Evolutionary conservation across 2,113 vertebrate species (phyloP).

Genomic region (Pongo abelii): DNA sequence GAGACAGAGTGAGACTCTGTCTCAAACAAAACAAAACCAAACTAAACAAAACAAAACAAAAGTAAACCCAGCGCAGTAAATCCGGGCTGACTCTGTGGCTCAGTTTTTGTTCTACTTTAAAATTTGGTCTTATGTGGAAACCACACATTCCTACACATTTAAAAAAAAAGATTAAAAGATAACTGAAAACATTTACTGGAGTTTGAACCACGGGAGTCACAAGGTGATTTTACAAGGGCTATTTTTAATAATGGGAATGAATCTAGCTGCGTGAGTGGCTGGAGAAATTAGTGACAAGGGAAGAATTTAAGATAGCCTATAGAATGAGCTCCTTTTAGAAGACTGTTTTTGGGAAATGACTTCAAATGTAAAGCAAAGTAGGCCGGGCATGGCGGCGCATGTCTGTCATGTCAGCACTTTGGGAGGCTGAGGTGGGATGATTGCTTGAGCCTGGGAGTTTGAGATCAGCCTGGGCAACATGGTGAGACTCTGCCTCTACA

Average conservation of each 20-base stretch:
- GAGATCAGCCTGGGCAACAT: no score
- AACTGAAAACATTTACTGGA: not conserved
- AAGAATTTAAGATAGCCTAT: not conserved
- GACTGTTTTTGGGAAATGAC: not conserved
- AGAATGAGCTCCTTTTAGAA: not conserved
- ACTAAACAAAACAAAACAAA: not conserved
- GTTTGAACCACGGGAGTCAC: not conserved
- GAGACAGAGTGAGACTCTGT: no score
- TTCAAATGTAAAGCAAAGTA: not conserved
- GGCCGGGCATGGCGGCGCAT: accelerated
- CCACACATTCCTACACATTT: no score
- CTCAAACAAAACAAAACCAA: no score
- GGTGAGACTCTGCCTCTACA: no score
- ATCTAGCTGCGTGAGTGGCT: no score
- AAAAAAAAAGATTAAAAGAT: not conserved
- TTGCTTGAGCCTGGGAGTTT: no score
- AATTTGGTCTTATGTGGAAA: not conserved
- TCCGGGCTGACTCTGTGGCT: not conserved
- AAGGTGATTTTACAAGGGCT: not conserved
- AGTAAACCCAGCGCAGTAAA: not conserved
- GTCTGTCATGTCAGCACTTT: no score
- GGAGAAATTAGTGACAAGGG: not conserved
- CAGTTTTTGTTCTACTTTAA: not conserved
- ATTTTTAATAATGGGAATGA: not conserved
- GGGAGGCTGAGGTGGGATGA: no score